phyloP scores from a whole-genome alignment of 2,113 vertebrate genomes.

The Capreolus pygargus region DNA sequence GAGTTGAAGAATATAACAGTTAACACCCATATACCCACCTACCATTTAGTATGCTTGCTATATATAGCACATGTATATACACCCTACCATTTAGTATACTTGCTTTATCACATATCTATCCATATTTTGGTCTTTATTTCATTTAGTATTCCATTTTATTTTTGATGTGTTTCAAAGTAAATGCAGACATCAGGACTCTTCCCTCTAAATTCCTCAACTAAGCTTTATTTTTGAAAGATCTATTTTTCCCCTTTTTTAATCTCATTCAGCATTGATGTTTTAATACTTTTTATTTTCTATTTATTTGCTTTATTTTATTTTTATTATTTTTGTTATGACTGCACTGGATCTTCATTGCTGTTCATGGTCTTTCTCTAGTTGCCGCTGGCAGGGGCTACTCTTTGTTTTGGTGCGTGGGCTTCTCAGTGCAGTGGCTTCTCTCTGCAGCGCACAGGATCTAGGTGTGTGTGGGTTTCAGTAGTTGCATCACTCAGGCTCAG shows the following conservation, averaged over 20 bases:
- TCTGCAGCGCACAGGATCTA: neutral
- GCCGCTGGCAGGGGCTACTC: neutral
- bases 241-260: neutral
- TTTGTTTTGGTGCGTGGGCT: neutral
- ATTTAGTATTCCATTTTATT: neutral
- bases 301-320: conserved; percentile 4
- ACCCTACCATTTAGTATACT: neutral
- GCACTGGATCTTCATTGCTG: neutral
- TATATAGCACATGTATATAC: neutral
- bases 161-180: conserved; percentile 15
- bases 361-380: neutral
- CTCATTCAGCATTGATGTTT: neutral
- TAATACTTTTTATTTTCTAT: neutral
- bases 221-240: neutral
- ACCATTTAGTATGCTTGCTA: neutral
- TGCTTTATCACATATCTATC: neutral
- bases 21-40: neutral
- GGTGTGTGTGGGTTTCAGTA: neutral
- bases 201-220: neutral
- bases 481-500: neutral
- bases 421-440: neutral
- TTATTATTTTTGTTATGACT: neutral
- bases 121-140: neutral
- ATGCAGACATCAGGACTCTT: neutral
- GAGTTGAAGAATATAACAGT: conserved; percentile 20